phyloP scores from a whole-genome alignment of 2,797 vertebrate species.

The Argentina silus region DNA sequence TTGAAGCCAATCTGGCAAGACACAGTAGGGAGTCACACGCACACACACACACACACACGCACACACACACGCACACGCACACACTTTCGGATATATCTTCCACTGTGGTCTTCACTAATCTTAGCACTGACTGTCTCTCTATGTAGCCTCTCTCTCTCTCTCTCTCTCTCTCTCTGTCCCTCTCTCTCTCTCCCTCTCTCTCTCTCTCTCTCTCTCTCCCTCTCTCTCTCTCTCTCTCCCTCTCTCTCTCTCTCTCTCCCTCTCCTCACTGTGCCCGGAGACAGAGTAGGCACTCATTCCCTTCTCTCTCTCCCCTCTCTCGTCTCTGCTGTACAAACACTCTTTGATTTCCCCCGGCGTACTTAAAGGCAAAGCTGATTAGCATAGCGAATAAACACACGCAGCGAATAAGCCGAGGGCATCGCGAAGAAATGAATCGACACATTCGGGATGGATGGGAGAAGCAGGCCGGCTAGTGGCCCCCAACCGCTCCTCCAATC shows the following conservation, averaged over 20 bases:
- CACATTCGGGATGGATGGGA: not conserved
- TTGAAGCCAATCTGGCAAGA: slow-evolving; percentile 37
- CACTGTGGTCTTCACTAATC: too few species aligned
- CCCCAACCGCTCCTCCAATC: not conserved
- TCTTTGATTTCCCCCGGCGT: slow-evolving; percentile 6
- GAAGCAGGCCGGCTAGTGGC: not conserved
- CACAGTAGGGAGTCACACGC: slow-evolving; percentile 3
- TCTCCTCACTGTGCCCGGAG: not conserved
- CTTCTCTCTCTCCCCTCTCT: not conserved
- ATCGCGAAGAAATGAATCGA: too few species aligned
- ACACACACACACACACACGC: not conserved
- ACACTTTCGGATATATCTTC: not conserved
- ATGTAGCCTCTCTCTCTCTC: too few species aligned
- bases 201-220: not conserved
- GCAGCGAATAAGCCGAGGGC: not conserved
- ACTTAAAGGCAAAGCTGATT: slow-evolving; percentile 8
- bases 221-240: not conserved
- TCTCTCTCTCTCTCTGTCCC: too few species aligned
- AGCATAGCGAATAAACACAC: not conserved
- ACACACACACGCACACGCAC: slow-evolving; percentile 11
- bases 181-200: not conserved
- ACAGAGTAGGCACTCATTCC: not conserved
- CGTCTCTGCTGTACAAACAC: slow-evolving; percentile 14
- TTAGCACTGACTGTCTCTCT: too few species aligned
- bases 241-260: too few species aligned